phyloP scores from a whole-genome alignment of 2,113 vertebrate genomes.

The Dasyprocta punctata region DNA sequence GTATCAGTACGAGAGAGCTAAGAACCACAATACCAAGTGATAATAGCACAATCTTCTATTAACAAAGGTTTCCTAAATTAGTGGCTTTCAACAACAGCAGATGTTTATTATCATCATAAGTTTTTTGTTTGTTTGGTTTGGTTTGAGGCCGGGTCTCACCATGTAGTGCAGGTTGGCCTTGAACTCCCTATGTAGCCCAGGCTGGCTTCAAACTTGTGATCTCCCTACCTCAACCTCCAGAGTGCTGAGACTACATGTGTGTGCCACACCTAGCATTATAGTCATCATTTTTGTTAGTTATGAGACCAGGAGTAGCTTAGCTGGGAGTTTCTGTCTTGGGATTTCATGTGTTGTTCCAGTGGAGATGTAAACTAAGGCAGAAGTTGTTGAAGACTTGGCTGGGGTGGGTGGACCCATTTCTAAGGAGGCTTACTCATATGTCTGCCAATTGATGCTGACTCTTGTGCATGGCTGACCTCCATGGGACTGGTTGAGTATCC shows the following conservation, averaged over 20 bases:
- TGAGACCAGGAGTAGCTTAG: background rate
- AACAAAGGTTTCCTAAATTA: background rate
- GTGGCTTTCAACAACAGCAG: background rate
- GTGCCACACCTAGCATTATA: background rate
- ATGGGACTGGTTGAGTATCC: accelerated
- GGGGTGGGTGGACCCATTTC: background rate
- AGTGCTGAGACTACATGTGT: background rate
- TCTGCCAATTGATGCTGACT: background rate
- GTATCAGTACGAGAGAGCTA: background rate
- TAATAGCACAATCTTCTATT: background rate
- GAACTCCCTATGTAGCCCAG: background rate
- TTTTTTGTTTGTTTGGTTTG: background rate
- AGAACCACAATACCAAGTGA: background rate
- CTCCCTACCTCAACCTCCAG: background rate
- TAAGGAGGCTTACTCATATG: background rate
- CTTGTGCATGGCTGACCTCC: background rate
- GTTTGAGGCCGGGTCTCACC: background rate
- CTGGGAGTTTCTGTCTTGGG: background rate
- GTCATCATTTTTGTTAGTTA: background rate
- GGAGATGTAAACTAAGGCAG: background rate
- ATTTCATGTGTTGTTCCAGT: background rate
- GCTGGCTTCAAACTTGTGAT: background rate
- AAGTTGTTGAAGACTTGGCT: background rate
- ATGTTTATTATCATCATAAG: background rate
- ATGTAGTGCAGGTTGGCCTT: background rate